A percentile compares a stretch with the other conserved stretches of the same genome.
Conservation (phyloP, 2,113 vertebrate genomes). For the Ibidorhyncha struthersii region DNA sequence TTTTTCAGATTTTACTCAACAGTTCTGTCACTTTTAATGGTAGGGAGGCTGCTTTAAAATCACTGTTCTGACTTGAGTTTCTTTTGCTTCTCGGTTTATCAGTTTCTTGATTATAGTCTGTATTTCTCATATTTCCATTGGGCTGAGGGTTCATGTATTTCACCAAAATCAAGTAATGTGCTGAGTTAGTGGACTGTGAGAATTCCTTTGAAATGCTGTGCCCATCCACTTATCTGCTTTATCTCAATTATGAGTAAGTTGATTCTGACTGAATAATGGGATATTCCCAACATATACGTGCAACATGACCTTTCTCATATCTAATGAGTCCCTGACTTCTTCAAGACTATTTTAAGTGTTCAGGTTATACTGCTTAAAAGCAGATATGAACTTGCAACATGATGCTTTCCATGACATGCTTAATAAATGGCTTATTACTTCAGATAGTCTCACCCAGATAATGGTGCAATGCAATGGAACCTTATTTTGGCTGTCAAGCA, state of each 20-base stretch:
- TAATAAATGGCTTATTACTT: neutral
- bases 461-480: neutral
- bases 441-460: neutral
- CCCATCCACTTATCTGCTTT: neutral
- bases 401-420: neutral
- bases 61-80: neutral
- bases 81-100: neutral
- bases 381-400: neutral
- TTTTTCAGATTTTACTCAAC: neutral
- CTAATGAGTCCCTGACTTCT: neutral
- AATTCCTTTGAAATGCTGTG: neutral
- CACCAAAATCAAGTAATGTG: neutral
- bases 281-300: neutral
- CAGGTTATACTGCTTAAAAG: neutral
- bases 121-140: neutral
- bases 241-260: neutral
- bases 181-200: neutral
- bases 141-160: neutral
- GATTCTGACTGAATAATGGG: neutral
- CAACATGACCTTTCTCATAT: neutral
- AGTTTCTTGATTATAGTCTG: neutral
- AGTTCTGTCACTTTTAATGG: neutral
- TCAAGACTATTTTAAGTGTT: neutral
- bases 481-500: neutral
- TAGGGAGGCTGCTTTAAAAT: neutral